Percentiles rank a stretch among this genome's conserved stretches.
Evolutionary conservation across 2,113 vertebrate species (phyloP).

Genomic region (Anhinga rufa): DNA sequence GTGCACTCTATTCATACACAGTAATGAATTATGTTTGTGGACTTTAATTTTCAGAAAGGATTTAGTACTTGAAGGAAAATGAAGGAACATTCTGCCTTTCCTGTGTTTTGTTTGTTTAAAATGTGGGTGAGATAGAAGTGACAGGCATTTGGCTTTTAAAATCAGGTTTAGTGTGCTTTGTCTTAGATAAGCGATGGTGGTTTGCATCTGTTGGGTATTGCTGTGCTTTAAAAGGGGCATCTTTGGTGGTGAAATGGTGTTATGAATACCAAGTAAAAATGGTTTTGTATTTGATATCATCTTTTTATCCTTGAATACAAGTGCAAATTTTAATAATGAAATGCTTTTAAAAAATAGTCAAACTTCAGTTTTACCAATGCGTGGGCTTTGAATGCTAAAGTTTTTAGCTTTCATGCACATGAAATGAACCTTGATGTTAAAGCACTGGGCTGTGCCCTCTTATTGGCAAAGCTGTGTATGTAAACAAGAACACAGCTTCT

Average conservation of each 20-base stretch:
- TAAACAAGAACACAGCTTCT: neutral
- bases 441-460: neutral
- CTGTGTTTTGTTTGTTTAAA: neutral
- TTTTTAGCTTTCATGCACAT: neutral
- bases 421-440: neutral
- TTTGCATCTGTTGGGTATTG: neutral
- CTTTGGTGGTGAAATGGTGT: neutral
- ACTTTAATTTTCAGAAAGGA: neutral
- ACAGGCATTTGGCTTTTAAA: neutral
- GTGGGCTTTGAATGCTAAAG: neutral
- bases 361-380: neutral
- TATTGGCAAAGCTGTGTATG: neutral
- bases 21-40: neutral
- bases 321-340: neutral
- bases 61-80: neutral
- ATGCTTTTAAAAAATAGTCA: neutral
- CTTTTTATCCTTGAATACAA: neutral
- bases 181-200: neutral
- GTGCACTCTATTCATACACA: neutral
- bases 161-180: neutral
- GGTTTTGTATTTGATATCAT: neutral
- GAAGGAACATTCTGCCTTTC: neutral
- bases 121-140: neutral
- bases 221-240: neutral
- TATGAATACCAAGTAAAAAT: neutral